These are phyloP conservation scores for Drosophila orosa DNA, from an alignment of 1,140 invertebrate genomes.

Conservation along the genomic window DNA sequence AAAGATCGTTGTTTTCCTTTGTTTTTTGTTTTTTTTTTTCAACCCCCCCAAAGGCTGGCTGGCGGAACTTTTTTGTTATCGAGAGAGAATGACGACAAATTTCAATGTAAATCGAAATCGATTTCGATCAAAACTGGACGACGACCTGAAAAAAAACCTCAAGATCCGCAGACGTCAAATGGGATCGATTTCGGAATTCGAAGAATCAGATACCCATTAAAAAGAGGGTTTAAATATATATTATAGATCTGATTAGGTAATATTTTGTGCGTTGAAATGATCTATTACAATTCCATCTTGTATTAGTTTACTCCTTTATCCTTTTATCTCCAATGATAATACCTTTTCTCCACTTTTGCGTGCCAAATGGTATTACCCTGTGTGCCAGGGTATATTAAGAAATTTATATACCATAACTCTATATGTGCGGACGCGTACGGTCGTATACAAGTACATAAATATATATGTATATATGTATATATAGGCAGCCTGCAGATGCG, in stretches of 20 bases:
- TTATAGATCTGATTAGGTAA: background rate
- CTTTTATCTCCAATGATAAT: too few species aligned
- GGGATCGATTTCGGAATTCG: background rate
- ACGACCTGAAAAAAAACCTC: constrained; percentile 71
- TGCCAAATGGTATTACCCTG: constrained; percentile 13
- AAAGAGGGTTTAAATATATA: background rate
- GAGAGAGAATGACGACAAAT: constrained; percentile 46
- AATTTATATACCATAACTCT: constrained; percentile 26
- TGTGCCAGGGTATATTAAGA: constrained; percentile 32
- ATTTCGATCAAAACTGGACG: constrained; percentile 50
- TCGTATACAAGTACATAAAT: background rate
- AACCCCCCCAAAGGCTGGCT: constrained; percentile 9
- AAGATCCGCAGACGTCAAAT: constrained; percentile 24
- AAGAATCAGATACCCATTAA: background rate
- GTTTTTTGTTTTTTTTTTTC: constrained; percentile 6
- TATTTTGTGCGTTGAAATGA: background rate
- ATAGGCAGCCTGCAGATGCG: constrained; percentile 56
- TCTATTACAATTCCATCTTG: background rate
- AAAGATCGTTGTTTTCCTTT: constrained; percentile 35
- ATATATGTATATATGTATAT: constrained; percentile 25
- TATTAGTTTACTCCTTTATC: too few species aligned
- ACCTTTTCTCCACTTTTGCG: constrained; percentile 2
- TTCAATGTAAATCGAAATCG: constrained; percentile 70
- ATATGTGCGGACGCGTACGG: constrained; percentile 28
- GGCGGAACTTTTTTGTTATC: constrained; percentile 19